Conservation (phyloP, 2,888 invertebrate species). For the Hyposoter didymator region DNA sequence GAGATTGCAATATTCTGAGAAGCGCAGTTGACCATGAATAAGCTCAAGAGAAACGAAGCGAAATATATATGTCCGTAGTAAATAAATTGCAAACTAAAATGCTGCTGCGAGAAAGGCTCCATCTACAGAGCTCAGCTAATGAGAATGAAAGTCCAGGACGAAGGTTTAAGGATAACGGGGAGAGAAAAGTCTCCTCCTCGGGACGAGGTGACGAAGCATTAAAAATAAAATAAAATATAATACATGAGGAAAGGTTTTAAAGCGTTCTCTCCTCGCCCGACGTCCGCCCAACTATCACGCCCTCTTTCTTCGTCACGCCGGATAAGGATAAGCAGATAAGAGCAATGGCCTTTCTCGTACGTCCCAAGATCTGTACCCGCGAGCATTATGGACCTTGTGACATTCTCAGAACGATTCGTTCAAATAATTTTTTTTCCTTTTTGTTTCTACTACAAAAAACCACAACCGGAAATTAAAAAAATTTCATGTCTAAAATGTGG, state of each 20-base stretch:
- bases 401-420: conserved; percentile 37
- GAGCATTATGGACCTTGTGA: conserved; percentile 23
- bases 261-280: conserved; percentile 43
- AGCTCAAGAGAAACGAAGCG: not conserved
- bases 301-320: conserved; percentile 52
- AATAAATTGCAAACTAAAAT: conserved; percentile 55
- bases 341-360: conserved; percentile 69
- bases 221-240: conserved; percentile 40
- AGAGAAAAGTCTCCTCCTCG: conserved; percentile 58
- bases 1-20: not conserved
- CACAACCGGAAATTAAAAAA: too few relatives aligned
- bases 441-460: not conserved
- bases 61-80: not conserved
- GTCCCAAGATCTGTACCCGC: conserved; percentile 22
- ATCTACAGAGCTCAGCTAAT: conserved; percentile 68
- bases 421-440: conserved; percentile 23
- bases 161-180: conserved; percentile 46
- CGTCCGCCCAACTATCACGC: conserved; percentile 16
- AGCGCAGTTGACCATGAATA: not conserved
- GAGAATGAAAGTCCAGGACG: conserved; percentile 76
- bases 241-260: conserved; percentile 61
- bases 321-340: conserved; percentile 74
- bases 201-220: conserved; percentile 45
- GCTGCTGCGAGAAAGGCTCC: conserved; percentile 69
- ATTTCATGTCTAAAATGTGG: not conserved